Conservation (phyloP, 2,113 vertebrate genomes). For the Chroicocephalus ridibundus region DNA sequence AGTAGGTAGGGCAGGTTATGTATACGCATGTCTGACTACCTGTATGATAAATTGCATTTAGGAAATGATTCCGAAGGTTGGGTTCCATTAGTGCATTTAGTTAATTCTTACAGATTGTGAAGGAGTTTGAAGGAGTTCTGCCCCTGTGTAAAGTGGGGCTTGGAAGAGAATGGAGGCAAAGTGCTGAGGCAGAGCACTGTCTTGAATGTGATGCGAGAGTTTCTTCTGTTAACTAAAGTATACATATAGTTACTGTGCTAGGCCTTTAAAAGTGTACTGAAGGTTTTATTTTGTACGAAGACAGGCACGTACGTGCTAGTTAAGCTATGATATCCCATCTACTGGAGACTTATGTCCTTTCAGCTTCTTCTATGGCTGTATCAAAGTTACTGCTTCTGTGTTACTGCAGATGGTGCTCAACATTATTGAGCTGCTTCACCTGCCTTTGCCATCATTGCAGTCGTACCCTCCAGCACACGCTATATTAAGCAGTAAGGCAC, state of each 20-base stretch:
- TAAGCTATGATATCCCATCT: not conserved
- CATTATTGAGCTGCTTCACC: not conserved
- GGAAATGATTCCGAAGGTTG: not conserved
- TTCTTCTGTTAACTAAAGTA: not conserved
- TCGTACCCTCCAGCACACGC: not conserved
- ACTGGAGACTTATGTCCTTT: rapidly evolving
- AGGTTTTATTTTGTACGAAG: not conserved
- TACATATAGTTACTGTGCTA: rapidly evolving
- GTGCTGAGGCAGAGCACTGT: not conserved
- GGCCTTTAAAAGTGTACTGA: not conserved
- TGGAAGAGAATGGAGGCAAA: not conserved
- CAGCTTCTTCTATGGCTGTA: not conserved
- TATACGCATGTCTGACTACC: not conserved
- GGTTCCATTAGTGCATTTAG: not conserved
- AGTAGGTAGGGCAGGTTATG: not conserved
- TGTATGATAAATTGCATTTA: not conserved
- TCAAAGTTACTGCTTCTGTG: not conserved
- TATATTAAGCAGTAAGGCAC: not conserved
- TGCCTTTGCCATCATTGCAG: not conserved
- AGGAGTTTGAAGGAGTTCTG: not conserved
- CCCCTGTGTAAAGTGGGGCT: not conserved
- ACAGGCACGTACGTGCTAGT: rapidly evolving
- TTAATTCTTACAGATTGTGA: not conserved
- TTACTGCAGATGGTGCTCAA: not conserved
- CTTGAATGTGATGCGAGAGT: not conserved